Conservation (phyloP, 2,888 invertebrate genomes). For the Biston stratarius region DNA sequence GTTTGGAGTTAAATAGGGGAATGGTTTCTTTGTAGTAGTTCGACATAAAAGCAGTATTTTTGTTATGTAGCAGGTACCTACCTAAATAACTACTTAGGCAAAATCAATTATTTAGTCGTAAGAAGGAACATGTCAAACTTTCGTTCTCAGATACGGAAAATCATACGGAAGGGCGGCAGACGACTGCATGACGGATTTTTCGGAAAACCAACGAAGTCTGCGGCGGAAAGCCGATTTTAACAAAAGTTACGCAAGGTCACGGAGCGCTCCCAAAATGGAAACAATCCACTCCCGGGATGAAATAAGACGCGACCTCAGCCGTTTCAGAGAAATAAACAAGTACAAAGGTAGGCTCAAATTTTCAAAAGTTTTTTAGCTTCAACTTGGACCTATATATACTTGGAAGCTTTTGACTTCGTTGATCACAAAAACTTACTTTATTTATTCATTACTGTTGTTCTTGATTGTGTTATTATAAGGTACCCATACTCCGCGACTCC, state of each 20-base stretch:
- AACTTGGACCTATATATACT: not conserved
- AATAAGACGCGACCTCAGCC: slow-evolving; percentile 78
- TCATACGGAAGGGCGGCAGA: slow-evolving; percentile 87
- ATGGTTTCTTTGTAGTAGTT: no score
- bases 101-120: not conserved
- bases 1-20: no score
- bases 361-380: no score
- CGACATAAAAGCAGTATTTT: not conserved
- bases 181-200: slow-evolving; percentile 87
- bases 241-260: slow-evolving; percentile 77
- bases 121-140: not conserved
- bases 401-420: slow-evolving; percentile 28
- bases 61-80: no score
- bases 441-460: no score
- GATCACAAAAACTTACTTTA: not conserved
- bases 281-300: slow-evolving; percentile 85
- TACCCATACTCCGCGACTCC: no score
- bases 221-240: slow-evolving; percentile 75
- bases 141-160: slow-evolving; percentile 77
- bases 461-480: not conserved
- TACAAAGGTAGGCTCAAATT: slow-evolving; percentile 75
- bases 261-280: slow-evolving; percentile 86
- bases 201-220: slow-evolving; percentile 75
- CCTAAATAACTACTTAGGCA: not conserved
- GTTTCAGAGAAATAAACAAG: slow-evolving; percentile 83